Evolutionary conservation across 2,888 invertebrate species (phyloP).

Genomic region (Dryobotodes eremita): DNA sequence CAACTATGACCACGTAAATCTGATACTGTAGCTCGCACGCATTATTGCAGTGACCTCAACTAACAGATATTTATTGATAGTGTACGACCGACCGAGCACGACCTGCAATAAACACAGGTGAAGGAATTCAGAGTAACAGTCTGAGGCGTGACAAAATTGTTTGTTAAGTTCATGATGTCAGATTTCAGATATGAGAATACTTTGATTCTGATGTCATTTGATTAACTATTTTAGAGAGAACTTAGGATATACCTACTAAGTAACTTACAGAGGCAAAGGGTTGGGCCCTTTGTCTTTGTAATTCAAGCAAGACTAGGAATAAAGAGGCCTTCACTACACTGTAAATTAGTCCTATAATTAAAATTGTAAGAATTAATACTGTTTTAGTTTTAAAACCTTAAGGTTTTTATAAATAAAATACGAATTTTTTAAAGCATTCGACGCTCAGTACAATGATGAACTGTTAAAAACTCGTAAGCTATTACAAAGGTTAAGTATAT

Average conservation of each 20-base stretch:
- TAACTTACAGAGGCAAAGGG: too few relatives aligned
- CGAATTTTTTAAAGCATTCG: not conserved
- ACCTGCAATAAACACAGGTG: constrained; percentile 46
- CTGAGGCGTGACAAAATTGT: constrained; percentile 38
- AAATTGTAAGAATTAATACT: not conserved
- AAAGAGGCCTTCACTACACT: not conserved
- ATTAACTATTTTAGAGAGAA: not conserved
- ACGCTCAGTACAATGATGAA: not conserved
- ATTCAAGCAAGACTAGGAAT: not conserved
- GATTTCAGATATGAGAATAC: constrained; percentile 54
- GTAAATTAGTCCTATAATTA: not conserved
- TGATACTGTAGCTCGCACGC: not conserved
- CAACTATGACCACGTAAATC: constrained; percentile 17
- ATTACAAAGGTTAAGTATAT: not conserved
- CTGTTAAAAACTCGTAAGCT: not conserved
- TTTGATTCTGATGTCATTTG: constrained; percentile 50
- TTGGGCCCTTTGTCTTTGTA: not conserved
- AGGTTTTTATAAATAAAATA: not conserved
- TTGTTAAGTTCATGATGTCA: constrained; percentile 51
- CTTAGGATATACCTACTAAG: not conserved
- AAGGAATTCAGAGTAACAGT: constrained; percentile 41
- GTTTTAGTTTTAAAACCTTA: not conserved
- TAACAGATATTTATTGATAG: constrained; percentile 61
- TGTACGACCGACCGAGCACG: constrained; percentile 40
- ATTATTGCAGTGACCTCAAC: constrained; percentile 62